These are phyloP conservation scores for Heteropelma amictum DNA, from an alignment of 2,888 invertebrate genomes.

Conservation along the genomic window DNA sequence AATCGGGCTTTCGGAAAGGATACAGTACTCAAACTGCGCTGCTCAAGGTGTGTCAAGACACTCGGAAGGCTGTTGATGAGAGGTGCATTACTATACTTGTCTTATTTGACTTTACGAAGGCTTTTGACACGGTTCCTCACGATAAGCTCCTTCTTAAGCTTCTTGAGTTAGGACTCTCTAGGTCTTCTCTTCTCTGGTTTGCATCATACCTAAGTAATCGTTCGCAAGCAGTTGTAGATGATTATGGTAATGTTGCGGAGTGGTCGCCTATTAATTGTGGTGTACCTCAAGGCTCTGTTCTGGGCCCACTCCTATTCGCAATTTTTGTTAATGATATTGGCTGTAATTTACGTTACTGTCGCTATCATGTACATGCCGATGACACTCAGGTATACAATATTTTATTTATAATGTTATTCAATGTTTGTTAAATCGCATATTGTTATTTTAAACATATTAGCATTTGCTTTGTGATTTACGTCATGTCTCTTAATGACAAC, in stretches of 20 bases:
- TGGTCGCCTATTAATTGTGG: too few species aligned
- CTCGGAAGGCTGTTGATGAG: not conserved
- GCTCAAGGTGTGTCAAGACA: not conserved
- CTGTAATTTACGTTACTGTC: not conserved
- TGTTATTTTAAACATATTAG: too few species aligned
- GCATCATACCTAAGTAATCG: not conserved
- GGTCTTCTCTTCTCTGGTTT: not conserved
- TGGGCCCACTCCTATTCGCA: not conserved
- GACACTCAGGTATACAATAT: not conserved
- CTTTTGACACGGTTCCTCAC: not conserved
- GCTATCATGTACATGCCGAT: not conserved
- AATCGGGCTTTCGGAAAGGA: not conserved
- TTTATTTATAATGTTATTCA: too few species aligned
- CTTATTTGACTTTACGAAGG: not conserved
- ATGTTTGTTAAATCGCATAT: too few species aligned
- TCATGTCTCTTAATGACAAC: too few species aligned
- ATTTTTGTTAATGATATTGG: not conserved
- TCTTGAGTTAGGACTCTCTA: not conserved
- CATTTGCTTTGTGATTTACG: too few species aligned
- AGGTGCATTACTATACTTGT: not conserved
- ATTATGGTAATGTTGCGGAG: not conserved
- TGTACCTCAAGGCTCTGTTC: slow-evolving; percentile 11
- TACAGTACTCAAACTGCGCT: not conserved
- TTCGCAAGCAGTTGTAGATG: not conserved
- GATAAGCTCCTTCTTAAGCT: too few species aligned